Evolutionary conservation across 2,888 invertebrate genomes (phyloP).

Genomic region (Pardosa pseudoannulata): DNA sequence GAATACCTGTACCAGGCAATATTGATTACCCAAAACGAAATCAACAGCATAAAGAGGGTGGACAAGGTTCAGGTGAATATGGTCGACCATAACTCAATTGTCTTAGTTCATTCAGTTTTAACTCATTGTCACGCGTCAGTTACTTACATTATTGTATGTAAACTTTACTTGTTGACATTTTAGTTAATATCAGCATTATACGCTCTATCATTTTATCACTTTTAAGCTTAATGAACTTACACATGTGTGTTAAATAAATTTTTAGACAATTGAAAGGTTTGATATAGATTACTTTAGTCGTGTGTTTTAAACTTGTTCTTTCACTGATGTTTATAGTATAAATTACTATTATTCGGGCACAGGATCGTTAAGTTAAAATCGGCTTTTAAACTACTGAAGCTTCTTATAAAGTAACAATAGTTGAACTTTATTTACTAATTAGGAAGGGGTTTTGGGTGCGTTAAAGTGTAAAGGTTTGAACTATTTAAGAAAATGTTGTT

Average conservation of each 20-base stretch:
- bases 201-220: background rate
- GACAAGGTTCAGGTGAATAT: slow-evolving; percentile 37
- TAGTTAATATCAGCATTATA: background rate
- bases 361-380: too few relatives aligned
- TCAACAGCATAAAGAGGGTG: slow-evolving; percentile 84
- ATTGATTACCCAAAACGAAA: slow-evolving; percentile 83
- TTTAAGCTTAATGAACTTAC: background rate
- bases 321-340: too few relatives aligned
- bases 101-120: background rate
- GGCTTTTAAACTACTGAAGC: too few relatives aligned
- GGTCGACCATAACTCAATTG: slow-evolving; percentile 26
- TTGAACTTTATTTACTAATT: too few relatives aligned
- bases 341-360: too few relatives aligned
- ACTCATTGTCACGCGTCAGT: background rate
- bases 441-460: too few relatives aligned
- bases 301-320: too few relatives aligned
- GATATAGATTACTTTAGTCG: too few relatives aligned
- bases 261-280: too few relatives aligned
- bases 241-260: background rate
- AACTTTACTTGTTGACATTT: slow-evolving; percentile 29
- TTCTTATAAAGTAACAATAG: too few relatives aligned
- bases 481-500: too few relatives aligned
- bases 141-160: slow-evolving; percentile 30
- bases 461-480: too few relatives aligned
- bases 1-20: slow-evolving; percentile 85